Evolutionary conservation across 2,797 vertebrate genomes (phyloP).

Genomic region (Taeniopygia guttata): DNA sequence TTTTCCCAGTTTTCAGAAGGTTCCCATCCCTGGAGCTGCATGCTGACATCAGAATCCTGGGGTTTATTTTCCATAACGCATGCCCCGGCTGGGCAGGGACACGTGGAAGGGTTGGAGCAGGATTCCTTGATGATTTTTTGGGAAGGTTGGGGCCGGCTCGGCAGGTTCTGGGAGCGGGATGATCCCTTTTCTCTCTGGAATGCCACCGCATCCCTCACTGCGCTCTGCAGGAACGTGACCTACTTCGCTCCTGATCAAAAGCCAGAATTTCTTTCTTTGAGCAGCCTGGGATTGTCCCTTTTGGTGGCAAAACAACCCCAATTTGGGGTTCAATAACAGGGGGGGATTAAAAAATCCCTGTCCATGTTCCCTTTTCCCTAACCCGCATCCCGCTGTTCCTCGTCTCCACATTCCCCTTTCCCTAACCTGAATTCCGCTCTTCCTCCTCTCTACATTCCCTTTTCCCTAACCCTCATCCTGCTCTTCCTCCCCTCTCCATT

Average conservation of each 20-base stretch:
- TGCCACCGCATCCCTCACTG: not conserved
- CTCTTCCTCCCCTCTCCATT: rapidly evolving
- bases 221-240: not conserved
- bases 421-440: rapidly evolving
- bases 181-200: not conserved
- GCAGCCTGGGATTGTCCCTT: not conserved
- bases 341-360: not conserved
- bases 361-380: no score
- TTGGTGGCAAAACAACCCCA: rapidly evolving
- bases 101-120: not conserved
- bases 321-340: rapidly evolving
- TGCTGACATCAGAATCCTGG: not conserved
- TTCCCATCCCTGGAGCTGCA: not conserved
- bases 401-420: rapidly evolving
- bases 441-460: no score
- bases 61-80: not conserved
- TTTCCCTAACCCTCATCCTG: no score
- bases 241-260: not conserved
- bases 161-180: not conserved
- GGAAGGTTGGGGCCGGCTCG: not conserved
- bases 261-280: not conserved
- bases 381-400: rapidly evolving
- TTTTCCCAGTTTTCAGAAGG: not conserved
- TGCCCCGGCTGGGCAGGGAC: not conserved
- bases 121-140: not conserved